phyloP scores from a whole-genome alignment of 2,113 vertebrate species.

The Ancistrus triradiatus region DNA sequence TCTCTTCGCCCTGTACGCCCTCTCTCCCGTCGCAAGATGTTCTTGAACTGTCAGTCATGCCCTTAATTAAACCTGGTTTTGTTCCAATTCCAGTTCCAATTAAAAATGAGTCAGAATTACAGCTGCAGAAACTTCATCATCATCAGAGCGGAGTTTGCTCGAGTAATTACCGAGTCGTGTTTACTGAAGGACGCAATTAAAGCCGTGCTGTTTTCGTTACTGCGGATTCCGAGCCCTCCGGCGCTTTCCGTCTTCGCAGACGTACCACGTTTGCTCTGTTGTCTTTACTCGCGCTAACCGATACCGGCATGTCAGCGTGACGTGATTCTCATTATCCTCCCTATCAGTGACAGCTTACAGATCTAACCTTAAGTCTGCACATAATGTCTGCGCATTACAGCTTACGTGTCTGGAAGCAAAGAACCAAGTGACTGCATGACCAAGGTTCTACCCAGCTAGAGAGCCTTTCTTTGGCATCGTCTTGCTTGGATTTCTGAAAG shows the following conservation, averaged over 20 bases:
- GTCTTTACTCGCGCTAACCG: neutral
- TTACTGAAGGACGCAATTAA: constrained; percentile 29
- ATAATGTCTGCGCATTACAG: too few relatives aligned
- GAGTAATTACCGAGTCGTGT: constrained; percentile 20
- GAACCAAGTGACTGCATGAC: too few relatives aligned
- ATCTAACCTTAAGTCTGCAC: neutral
- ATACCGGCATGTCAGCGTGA: constrained; percentile 9
- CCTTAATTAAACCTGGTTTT: constrained; percentile 11
- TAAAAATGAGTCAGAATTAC: constrained; percentile 19
- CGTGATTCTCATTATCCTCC: constrained; percentile 25
- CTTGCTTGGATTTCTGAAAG: too few relatives aligned
- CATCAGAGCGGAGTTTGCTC: constrained; percentile 19
- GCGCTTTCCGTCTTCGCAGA: neutral
- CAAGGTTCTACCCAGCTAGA: too few relatives aligned
- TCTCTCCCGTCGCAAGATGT: neutral
- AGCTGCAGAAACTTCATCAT: neutral
- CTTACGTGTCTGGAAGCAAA: too few relatives aligned
- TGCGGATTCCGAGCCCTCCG: constrained; percentile 13
- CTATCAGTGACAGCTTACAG: neutral
- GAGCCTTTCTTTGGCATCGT: too few relatives aligned
- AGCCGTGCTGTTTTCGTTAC: constrained; percentile 3
- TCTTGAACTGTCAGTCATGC: constrained; percentile 22
- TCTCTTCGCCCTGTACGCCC: neutral
- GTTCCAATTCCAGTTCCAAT: constrained; percentile 18
- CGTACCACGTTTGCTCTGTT: neutral